phyloP scores from a whole-genome alignment of 2,113 vertebrate genomes.

The Pampusana beccarii region DNA sequence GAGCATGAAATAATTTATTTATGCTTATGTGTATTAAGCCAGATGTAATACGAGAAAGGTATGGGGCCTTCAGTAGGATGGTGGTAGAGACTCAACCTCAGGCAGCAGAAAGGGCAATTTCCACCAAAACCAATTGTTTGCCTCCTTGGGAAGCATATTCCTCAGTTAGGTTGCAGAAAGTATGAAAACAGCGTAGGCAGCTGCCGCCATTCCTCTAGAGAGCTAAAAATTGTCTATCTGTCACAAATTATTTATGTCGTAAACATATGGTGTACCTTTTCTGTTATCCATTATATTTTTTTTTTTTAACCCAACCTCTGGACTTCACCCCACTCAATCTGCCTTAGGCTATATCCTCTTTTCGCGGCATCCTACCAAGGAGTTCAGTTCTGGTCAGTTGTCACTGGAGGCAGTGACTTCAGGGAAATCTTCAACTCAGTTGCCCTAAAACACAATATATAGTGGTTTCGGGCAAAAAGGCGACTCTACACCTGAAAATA shows the following conservation, averaged over 20 bases:
- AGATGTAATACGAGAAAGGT: background rate
- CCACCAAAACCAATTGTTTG: background rate
- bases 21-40: background rate
- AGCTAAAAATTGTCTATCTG: background rate
- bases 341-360: background rate
- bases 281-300: background rate
- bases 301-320: background rate
- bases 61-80: background rate
- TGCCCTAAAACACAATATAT: background rate
- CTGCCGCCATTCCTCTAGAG: background rate
- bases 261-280: background rate
- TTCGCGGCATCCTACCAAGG: background rate
- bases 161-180: background rate
- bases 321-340: background rate
- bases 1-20: background rate
- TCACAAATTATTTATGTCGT: background rate
- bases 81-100: background rate
- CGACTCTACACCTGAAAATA: background rate
- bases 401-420: background rate
- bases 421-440: background rate
- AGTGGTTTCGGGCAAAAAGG: background rate
- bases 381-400: background rate
- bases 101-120: background rate
- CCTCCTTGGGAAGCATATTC: accelerated
- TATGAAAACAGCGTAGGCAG: background rate